Evolutionary conservation across 2,113 vertebrate species (phyloP).

Genomic region (Pachycephala philippinensis): DNA sequence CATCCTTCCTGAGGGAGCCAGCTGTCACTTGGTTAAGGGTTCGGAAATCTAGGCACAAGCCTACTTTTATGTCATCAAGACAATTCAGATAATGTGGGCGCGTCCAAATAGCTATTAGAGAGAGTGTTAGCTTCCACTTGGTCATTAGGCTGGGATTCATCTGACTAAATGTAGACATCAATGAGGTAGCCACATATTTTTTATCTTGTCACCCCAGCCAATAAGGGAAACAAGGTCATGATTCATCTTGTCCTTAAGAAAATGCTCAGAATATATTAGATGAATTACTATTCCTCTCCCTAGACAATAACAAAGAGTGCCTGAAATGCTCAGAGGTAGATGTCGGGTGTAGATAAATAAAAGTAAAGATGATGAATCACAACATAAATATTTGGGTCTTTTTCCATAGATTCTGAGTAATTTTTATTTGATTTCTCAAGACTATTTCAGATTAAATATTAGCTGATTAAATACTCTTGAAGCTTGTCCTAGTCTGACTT

Average conservation of each 20-base stretch:
- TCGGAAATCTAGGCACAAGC: not conserved
- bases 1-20: constrained; percentile 45
- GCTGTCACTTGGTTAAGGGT: constrained; percentile 26
- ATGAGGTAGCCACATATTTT: not conserved
- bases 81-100: not conserved
- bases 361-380: not conserved
- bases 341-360: not conserved
- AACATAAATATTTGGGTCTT: not conserved
- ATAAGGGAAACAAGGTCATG: not conserved
- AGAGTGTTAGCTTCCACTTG: not conserved
- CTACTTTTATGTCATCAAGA: constrained; percentile 6
- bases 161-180: not conserved
- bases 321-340: not conserved
- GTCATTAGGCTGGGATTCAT: not conserved
- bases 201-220: not conserved
- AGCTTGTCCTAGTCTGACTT: not conserved
- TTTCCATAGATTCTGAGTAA: not conserved
- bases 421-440: not conserved
- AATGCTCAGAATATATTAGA: not conserved
- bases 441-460: not conserved
- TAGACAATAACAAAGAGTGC: not conserved
- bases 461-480: not conserved
- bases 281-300: not conserved
- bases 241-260: not conserved
- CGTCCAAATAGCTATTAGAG: not conserved